A percentile compares a stretch with the other conserved stretches of the same genome.
Evolutionary conservation across 2,888 invertebrate genomes (phyloP).

Genomic region (Torymus aiolomorphi): DNA sequence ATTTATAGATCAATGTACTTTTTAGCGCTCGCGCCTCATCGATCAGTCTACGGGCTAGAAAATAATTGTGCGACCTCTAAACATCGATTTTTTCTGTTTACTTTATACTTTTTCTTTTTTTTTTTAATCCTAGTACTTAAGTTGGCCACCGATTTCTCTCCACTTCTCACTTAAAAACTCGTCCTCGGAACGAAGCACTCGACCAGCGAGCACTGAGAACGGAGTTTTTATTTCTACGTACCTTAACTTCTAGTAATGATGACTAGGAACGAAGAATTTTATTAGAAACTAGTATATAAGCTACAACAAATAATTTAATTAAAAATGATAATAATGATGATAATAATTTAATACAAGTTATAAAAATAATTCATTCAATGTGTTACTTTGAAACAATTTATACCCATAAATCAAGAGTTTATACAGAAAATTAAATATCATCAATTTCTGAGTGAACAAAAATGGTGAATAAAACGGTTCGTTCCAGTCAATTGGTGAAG

Average conservation of each 20-base stretch:
- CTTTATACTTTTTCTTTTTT: constrained; percentile 44
- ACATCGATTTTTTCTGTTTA: constrained; percentile 64
- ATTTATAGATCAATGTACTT: constrained; percentile 39
- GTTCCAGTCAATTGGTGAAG: neutral
- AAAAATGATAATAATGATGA: too few relatives aligned
- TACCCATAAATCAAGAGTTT: too few relatives aligned
- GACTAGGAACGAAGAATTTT: too few relatives aligned
- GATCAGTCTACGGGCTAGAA: constrained; percentile 67
- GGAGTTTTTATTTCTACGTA: constrained; percentile 25
- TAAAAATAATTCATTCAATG: too few relatives aligned
- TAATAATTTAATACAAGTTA: too few relatives aligned
- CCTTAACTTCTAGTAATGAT: constrained; percentile 9
- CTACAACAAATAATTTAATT: too few relatives aligned
- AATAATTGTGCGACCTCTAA: constrained; percentile 69
- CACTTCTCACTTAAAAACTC: constrained; percentile 44
- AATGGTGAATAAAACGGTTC: constrained; percentile 13
- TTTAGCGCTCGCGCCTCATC: constrained; percentile 45
- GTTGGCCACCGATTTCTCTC: constrained; percentile 58
- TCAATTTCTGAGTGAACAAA: too few relatives aligned
- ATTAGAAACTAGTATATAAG: too few relatives aligned
- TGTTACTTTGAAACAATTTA: too few relatives aligned
- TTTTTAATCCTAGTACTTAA: constrained; percentile 47
- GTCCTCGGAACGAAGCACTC: constrained; percentile 61
- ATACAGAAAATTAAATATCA: too few relatives aligned
- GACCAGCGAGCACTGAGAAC: constrained; percentile 69